Evolutionary conservation across 2,888 invertebrate species (phyloP).

Genomic region (Tuta absoluta): DNA sequence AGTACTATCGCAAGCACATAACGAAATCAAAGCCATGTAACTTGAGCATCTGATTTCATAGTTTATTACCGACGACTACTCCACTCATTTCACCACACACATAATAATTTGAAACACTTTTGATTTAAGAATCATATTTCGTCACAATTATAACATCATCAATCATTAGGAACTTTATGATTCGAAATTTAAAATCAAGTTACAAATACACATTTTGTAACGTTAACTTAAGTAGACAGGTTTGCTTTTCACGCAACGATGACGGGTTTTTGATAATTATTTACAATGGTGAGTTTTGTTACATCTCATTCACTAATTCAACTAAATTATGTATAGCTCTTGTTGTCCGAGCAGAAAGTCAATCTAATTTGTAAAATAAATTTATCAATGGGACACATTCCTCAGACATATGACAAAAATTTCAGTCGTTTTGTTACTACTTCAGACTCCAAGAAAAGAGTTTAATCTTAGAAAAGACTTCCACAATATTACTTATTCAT

Average conservation of each 20-base stretch:
- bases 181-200: background rate
- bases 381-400: conserved; percentile 29
- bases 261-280: background rate
- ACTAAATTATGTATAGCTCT: background rate
- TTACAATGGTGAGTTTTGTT: background rate
- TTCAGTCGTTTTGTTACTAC: conserved; percentile 57
- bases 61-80: conserved; percentile 33
- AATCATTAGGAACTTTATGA: conserved; percentile 38
- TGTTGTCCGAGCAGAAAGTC: background rate
- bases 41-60: conserved; percentile 73
- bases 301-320: background rate
- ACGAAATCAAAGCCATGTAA: conserved; percentile 64
- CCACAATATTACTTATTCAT: conserved; percentile 31
- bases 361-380: background rate
- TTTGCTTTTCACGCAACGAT: background rate
- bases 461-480: conserved; percentile 31
- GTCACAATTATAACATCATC: conserved; percentile 24
- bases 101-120: conserved; percentile 67
- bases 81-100: conserved; percentile 67
- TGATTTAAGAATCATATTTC: background rate
- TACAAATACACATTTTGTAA: background rate
- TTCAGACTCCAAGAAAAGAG: conserved; percentile 48
- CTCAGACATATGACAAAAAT: conserved; percentile 37
- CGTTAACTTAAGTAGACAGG: background rate
- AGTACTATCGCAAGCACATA: conserved; percentile 55